phyloP scores from a whole-genome alignment of 2,888 invertebrate species.

The Drosophila testacea region DNA sequence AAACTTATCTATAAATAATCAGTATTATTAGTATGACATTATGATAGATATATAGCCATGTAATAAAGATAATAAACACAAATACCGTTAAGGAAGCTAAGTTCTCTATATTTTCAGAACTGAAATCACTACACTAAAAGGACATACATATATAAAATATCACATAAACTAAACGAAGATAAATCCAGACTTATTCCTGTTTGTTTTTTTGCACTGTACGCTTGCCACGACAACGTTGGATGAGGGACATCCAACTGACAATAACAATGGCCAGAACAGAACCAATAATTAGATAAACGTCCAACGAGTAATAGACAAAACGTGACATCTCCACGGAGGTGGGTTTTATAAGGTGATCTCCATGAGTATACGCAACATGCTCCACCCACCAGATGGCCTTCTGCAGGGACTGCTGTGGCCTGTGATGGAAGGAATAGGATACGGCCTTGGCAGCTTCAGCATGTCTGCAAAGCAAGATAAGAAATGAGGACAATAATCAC shows the following conservation, averaged over 20 bases:
- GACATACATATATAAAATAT: constrained; percentile 57
- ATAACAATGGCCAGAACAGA: constrained; percentile 52
- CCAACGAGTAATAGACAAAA: constrained; percentile 82
- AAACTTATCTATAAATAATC: neutral
- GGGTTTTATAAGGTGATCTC: constrained; percentile 86
- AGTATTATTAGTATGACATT: neutral
- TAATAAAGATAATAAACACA: neutral
- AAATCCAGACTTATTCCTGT: constrained; percentile 51
- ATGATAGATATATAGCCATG: neutral
- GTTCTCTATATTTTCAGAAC: constrained; percentile 16
- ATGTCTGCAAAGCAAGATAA: constrained; percentile 50
- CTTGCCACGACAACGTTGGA: constrained; percentile 55
- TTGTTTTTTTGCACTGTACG: constrained; percentile 54
- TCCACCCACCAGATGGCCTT: constrained; percentile 89
- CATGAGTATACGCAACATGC: constrained; percentile 87
- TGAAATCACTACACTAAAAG: constrained; percentile 25
- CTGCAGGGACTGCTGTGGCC: constrained; percentile 87
- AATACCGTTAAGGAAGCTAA: neutral
- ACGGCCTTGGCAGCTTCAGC: constrained; percentile 85
- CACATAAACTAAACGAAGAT: constrained; percentile 56
- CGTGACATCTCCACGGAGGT: constrained; percentile 82
- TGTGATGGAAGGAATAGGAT: constrained; percentile 86
- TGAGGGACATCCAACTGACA: constrained; percentile 72
- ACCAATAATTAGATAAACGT: constrained; percentile 75
- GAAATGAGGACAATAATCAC: neutral